These are phyloP conservation scores for Lepus americanus DNA, from an alignment of 2,113 vertebrate genomes.

Conservation along the genomic window DNA sequence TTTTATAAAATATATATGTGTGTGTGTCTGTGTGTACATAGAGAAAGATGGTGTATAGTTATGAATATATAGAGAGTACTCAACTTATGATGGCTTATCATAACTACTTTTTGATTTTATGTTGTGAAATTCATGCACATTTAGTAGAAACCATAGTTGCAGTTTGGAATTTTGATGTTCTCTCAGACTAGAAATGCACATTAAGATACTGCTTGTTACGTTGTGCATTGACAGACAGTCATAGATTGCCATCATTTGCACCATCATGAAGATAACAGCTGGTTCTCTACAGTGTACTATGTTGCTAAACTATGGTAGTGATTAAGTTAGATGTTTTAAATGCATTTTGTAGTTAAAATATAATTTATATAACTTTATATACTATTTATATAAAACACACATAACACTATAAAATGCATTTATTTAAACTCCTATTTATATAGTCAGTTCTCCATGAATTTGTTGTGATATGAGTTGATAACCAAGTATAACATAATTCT, in stretches of 20 bases:
- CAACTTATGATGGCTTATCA: neutral
- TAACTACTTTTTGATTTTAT: neutral
- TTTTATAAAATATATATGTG: neutral
- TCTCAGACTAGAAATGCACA: fast-evolving
- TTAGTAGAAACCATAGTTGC: neutral
- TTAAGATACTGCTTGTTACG: neutral
- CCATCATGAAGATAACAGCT: too few species aligned
- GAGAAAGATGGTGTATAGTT: neutral
- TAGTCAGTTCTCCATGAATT: neutral
- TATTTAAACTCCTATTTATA: too few species aligned
- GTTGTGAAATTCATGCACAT: neutral
- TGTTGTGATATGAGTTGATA: neutral
- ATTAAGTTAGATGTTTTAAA: neutral
- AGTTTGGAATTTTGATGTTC: neutral
- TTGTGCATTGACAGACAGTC: fast-evolving
- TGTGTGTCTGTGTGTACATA: too few species aligned
- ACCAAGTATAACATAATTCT: neutral
- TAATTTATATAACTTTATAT: too few species aligned
- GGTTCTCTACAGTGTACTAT: neutral
- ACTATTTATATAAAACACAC: too few species aligned
- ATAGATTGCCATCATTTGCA: neutral
- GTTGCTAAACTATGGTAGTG: neutral
- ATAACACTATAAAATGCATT: too few species aligned
- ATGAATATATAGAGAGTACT: too few species aligned
- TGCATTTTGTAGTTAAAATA: neutral